phyloP scores from a whole-genome alignment of 2,113 vertebrate species.

The Cinclus cinclus region DNA sequence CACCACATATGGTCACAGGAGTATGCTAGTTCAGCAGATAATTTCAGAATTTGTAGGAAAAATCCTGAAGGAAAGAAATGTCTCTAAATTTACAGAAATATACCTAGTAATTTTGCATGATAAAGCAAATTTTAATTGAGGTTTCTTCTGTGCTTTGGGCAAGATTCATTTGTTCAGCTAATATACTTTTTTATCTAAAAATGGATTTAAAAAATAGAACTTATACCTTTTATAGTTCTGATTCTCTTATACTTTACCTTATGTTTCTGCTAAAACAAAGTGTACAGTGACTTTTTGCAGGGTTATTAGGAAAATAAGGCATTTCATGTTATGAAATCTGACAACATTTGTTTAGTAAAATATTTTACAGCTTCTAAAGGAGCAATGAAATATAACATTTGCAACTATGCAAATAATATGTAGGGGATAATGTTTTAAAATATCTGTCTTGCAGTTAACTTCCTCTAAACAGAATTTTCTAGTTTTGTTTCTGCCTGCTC shows the following conservation, averaged over 20 bases:
- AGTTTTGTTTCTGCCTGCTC: background rate
- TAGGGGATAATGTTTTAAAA: background rate
- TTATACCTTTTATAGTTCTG: background rate
- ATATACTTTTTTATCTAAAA: background rate
- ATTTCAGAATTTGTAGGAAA: background rate
- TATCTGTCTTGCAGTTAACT: background rate
- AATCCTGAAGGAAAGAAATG: background rate
- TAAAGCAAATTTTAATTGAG: background rate
- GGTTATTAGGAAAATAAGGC: background rate
- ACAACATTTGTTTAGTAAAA: background rate
- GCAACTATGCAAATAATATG: background rate
- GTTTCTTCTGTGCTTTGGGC: background rate
- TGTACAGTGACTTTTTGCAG: background rate
- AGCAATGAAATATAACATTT: background rate
- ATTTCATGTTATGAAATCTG: background rate
- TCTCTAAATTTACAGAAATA: background rate
- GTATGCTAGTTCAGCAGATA: background rate
- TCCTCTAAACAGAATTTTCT: background rate
- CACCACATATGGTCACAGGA: background rate
- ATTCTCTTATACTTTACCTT: background rate
- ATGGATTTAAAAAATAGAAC: background rate
- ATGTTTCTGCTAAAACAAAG: background rate
- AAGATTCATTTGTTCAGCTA: background rate
- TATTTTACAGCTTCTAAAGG: background rate
- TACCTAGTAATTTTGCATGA: background rate